A percentile compares a stretch with the other conserved stretches of the same genome.
Conservation (phyloP, 2,797 vertebrate genomes). For the Prionace glauca region DNA sequence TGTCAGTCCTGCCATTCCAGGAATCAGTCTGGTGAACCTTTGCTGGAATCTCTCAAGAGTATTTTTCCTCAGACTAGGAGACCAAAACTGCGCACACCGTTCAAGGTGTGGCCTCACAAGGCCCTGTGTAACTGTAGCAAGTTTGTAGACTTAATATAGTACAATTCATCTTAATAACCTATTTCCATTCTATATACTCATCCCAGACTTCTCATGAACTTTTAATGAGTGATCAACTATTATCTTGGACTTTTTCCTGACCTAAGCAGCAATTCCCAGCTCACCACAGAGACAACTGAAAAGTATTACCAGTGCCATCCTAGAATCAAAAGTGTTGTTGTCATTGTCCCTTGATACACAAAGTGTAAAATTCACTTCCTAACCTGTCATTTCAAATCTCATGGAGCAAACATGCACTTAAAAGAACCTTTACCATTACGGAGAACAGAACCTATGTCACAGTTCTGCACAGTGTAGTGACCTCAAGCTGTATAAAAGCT, state of each 20-base stretch:
- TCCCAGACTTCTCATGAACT: neutral
- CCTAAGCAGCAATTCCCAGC: neutral
- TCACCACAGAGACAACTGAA: neutral
- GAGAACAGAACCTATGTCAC: neutral
- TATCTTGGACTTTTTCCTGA: neutral
- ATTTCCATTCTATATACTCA: neutral
- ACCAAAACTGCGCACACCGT: too few species aligned
- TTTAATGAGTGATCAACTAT: neutral
- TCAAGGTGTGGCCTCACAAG: too few species aligned
- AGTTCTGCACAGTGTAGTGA: neutral
- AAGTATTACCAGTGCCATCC: neutral
- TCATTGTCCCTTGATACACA: neutral
- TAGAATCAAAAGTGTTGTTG: neutral
- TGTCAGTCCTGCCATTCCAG: too few species aligned
- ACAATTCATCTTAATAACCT: neutral
- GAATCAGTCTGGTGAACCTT: too few species aligned
- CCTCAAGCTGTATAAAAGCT: neutral
- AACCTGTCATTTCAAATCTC: neutral
- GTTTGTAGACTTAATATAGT: neutral
- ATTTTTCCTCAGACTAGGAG: too few species aligned
- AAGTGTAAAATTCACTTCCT: neutral
- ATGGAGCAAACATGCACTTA: neutral
- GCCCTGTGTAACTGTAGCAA: too few species aligned
- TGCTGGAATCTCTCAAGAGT: too few species aligned
- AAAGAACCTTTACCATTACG: neutral